These are phyloP conservation scores for Leuctra nigra DNA, from an alignment of 2,888 invertebrate species.

Conservation along the genomic window DNA sequence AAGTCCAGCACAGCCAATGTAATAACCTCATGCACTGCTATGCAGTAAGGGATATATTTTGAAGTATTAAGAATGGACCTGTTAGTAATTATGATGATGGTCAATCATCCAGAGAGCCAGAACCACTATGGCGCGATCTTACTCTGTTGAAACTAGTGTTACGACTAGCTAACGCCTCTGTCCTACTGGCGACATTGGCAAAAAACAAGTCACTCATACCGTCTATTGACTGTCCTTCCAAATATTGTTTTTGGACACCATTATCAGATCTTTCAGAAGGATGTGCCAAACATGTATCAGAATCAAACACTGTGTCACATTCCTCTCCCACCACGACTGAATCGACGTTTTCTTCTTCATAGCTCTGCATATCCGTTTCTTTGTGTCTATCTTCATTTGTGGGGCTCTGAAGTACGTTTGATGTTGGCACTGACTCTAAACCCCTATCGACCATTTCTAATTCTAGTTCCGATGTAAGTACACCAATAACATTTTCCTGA, in stretches of 20 bases:
- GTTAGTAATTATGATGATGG: conserved; percentile 26
- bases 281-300: not conserved
- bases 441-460: too few relatives aligned
- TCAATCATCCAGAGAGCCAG: conserved; percentile 26
- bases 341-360: too few relatives aligned
- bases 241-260: not conserved
- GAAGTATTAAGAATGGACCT: too few relatives aligned
- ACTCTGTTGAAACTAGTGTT: conserved; percentile 30
- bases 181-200: conserved; percentile 29
- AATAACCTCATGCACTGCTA: too few relatives aligned
- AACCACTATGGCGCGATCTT: conserved; percentile 27
- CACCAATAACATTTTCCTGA: too few relatives aligned
- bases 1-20: too few relatives aligned
- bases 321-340: too few relatives aligned
- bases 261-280: not conserved
- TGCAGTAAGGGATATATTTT: too few relatives aligned
- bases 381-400: not conserved
- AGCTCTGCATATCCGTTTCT: not conserved
- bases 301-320: too few relatives aligned
- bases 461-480: too few relatives aligned
- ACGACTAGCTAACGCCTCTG: conserved; percentile 29
- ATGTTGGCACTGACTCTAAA: too few relatives aligned
- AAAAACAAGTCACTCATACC: conserved; percentile 14
- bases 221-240: not conserved
- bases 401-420: not conserved